Conservation (phyloP, 2,797 vertebrate genomes). For the Prunella strophiata region DNA sequence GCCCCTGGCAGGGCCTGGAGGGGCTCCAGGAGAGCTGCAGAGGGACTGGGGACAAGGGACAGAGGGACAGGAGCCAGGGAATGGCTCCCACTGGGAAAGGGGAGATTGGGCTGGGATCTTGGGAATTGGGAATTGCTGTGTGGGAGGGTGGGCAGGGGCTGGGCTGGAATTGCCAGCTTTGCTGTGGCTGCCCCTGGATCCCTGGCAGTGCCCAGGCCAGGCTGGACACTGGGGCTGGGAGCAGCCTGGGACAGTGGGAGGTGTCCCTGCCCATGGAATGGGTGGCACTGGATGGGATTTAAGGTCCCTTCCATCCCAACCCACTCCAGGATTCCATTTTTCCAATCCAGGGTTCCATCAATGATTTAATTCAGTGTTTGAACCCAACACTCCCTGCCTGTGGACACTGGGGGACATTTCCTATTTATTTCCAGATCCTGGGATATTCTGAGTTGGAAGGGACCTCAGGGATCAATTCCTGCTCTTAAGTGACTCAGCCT, state of each 20-base stretch:
- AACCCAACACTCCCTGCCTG: neutral
- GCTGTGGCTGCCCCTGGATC: no score
- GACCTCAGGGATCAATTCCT: neutral
- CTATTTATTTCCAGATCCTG: accelerated
- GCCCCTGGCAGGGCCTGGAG: neutral
- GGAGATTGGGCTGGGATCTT: neutral
- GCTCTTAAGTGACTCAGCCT: neutral
- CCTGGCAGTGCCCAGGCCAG: neutral
- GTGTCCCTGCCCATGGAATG: neutral
- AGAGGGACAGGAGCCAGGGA: neutral
- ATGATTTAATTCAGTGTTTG: accelerated
- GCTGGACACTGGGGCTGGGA: neutral
- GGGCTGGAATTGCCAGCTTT: neutral
- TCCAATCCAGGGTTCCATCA: neutral
- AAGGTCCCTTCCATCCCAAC: neutral
- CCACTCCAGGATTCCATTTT: neutral
- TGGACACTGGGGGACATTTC: accelerated
- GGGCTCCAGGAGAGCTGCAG: neutral
- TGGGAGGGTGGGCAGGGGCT: neutral
- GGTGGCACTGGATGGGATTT: neutral
- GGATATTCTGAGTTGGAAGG: neutral
- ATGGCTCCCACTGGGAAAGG: neutral
- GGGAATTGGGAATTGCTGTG: neutral
- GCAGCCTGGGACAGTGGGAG: neutral
- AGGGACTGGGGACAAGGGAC: neutral